Percentiles rank a stretch among this genome's conserved stretches.
Evolutionary conservation across 1,140 invertebrate genomes (phyloP).

Genomic region (Berghia stephanieae): DNA sequence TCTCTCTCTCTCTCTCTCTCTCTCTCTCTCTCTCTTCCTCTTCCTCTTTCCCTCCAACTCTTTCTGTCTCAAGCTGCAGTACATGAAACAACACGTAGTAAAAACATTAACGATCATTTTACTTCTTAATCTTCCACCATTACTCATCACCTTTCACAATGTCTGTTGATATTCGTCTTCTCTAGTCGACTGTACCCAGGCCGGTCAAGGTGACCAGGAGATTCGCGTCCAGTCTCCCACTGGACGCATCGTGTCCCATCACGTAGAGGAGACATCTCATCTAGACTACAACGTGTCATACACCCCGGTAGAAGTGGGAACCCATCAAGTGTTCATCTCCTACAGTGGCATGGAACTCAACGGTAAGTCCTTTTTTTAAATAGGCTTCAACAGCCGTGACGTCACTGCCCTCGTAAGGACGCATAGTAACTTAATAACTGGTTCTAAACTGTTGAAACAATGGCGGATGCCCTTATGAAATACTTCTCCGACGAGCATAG

Average conservation of each 20-base stretch:
- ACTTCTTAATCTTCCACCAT: no score
- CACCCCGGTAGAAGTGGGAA: conserved; percentile 76
- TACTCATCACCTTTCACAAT: no score
- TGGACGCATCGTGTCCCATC: conserved; percentile 85
- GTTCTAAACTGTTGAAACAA: no score
- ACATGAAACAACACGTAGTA: no score
- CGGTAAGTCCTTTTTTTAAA: conserved; percentile 65
- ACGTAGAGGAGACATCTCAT: conserved; percentile 70
- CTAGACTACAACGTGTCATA: conserved; percentile 74
- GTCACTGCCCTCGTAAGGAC: no score
- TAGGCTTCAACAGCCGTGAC: no score
- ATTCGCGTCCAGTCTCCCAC: conserved; percentile 88
- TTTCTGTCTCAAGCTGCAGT: neutral
- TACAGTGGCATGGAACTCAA: conserved; percentile 77
- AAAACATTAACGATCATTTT: no score
- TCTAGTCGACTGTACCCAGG: conserved; percentile 84
- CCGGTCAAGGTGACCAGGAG: conserved; percentile 89
- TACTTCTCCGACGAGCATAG: no score
- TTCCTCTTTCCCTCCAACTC: no score
- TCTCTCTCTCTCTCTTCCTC: neutral
- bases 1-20: no score
- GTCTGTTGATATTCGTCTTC: conserved; percentile 28
- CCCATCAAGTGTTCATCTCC: conserved; percentile 77
- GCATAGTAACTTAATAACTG: no score
- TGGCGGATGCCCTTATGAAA: no score